Evolutionary conservation across 2,113 vertebrate genomes (phyloP).

Genomic region (Aphelocoma coerulescens): DNA sequence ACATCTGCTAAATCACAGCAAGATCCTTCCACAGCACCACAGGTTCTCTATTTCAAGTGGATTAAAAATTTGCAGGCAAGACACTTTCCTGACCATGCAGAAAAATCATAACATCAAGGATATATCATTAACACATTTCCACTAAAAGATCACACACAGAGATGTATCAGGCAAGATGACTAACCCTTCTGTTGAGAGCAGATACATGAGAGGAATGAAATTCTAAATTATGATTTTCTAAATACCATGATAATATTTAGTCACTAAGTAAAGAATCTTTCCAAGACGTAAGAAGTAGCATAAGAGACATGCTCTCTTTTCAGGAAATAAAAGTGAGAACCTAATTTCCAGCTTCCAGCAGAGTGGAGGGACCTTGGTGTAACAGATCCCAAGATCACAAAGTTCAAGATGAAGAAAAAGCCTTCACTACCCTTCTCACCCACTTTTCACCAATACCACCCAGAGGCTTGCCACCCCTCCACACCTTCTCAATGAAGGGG

Average conservation of each 20-base stretch:
- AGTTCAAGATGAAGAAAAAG: neutral
- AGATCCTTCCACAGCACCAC: neutral
- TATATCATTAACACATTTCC: constrained; percentile 9
- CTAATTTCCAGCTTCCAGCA: neutral
- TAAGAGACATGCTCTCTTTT: neutral
- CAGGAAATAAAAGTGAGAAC: neutral
- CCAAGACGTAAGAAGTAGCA: neutral
- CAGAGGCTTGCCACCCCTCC: neutral
- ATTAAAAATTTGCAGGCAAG: constrained; percentile 27
- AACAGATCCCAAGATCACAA: neutral
- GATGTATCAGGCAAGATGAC: neutral
- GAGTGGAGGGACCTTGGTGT: neutral
- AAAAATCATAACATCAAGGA: constrained; percentile 29
- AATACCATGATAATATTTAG: constrained; percentile 32
- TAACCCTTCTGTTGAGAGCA: constrained; percentile 13
- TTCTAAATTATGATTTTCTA: constrained; percentile 4
- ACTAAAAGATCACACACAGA: neutral
- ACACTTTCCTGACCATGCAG: constrained; percentile 21
- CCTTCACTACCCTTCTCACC: neutral
- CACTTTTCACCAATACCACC: neutral
- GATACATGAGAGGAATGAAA: neutral
- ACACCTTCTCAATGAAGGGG: neutral
- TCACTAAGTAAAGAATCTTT: neutral
- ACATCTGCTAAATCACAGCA: constrained; percentile 4
- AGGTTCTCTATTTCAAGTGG: neutral